Evolutionary conservation across 2,113 vertebrate genomes (phyloP).

Genomic region (Festucalex cinctus): DNA sequence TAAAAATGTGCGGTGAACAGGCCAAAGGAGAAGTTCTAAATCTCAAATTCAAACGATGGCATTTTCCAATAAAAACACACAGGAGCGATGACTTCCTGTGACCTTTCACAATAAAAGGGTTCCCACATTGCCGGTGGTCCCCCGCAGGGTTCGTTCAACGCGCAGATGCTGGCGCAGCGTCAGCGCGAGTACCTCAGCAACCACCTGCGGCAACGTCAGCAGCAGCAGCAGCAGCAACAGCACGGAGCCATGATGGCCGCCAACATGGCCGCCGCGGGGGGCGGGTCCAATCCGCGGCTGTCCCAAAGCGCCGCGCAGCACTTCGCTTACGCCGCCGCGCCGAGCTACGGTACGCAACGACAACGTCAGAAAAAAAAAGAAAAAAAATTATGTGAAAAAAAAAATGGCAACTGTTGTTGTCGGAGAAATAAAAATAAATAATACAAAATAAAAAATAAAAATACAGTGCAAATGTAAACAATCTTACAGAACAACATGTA

Average conservation of each 20-base stretch:
- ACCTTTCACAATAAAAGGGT: neutral
- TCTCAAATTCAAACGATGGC: too few species aligned
- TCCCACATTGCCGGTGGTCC: too few species aligned
- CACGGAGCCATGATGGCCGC: conserved; percentile 87
- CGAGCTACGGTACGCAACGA: conserved; percentile 91
- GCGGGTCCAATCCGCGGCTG: conserved; percentile 83
- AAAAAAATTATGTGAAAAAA: too few species aligned
- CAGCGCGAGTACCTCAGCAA: conserved; percentile 94
- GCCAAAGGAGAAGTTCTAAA: neutral
- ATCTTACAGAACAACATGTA: too few species aligned
- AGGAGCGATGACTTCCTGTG: neutral
- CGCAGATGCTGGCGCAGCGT: conserved; percentile 92
- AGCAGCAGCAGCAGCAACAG: conserved; percentile 66
- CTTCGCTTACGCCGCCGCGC: conserved; percentile 87
- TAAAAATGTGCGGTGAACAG: neutral
- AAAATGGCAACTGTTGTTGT: too few species aligned
- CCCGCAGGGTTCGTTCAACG: conserved; percentile 85
- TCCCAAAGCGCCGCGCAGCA: conserved; percentile 86
- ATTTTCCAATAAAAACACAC: neutral
- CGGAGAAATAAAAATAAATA: too few species aligned
- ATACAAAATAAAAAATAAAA: too few species aligned
- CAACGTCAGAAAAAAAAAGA: too few species aligned
- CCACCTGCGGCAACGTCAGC: conserved; percentile 86
- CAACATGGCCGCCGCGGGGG: conserved; percentile 82
- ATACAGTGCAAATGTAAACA: too few species aligned